Percentiles rank a stretch among this genome's conserved stretches.
phyloP scores from a whole-genome alignment of 2,888 invertebrate species.

The Antheraea yamamai region DNA sequence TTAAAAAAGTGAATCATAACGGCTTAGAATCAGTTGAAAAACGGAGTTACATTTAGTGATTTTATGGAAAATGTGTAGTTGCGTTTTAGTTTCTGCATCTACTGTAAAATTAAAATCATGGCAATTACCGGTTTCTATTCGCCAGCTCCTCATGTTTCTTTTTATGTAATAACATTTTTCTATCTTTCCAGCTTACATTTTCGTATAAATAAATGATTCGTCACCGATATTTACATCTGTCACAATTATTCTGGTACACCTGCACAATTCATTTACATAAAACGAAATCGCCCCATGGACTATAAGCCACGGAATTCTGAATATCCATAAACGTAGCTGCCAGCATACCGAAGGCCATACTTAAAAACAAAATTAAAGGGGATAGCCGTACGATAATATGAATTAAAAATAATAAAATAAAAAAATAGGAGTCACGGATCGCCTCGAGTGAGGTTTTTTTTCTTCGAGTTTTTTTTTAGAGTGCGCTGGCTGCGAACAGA shows the following conservation, averaged over 20 bases:
- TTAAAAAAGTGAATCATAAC: too few relatives aligned
- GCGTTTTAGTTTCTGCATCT: too few relatives aligned
- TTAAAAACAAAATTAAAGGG: constrained; percentile 83
- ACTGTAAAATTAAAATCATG: too few relatives aligned
- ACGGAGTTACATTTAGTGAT: too few relatives aligned
- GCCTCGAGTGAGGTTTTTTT: constrained; percentile 75
- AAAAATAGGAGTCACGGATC: constrained; percentile 81
- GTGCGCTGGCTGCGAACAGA: constrained; percentile 75
- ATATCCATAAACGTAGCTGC: constrained; percentile 80
- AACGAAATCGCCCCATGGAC: constrained; percentile 69
- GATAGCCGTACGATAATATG: constrained; percentile 82
- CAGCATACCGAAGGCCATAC: constrained; percentile 80
- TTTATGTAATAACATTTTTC: neutral
- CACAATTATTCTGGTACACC: constrained; percentile 66
- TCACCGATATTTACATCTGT: constrained; percentile 57
- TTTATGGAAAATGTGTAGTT: too few relatives aligned
- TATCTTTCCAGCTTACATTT: neutral
- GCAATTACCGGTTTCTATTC: neutral
- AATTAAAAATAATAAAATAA: constrained; percentile 82
- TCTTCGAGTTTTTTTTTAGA: constrained; percentile 66
- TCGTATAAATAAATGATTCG: constrained; percentile 13
- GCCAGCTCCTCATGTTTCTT: neutral
- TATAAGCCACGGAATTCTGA: constrained; percentile 77
- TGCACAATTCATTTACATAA: constrained; percentile 73
- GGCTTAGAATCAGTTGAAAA: too few relatives aligned